phyloP scores from a whole-genome alignment of 2,113 vertebrate genomes.

The Solea solea region DNA sequence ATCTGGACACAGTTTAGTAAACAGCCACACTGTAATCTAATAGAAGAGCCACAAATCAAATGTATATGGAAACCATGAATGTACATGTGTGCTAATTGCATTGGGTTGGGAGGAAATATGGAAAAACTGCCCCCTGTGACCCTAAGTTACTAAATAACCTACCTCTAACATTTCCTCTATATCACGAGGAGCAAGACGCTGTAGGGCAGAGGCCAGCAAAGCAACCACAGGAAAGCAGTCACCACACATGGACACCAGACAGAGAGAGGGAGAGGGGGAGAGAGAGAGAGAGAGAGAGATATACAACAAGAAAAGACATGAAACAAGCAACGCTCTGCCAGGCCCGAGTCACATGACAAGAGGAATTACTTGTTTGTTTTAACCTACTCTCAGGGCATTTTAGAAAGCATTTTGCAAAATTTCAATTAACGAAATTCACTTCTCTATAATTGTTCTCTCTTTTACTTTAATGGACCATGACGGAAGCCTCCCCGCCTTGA shows the following conservation, averaged over 20 bases:
- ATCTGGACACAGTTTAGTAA: conserved; percentile 43
- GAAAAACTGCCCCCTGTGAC: conserved; percentile 52
- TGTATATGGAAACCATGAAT: conserved; percentile 56
- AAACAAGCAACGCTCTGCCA: conserved; percentile 38
- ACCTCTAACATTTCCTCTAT: conserved; percentile 84
- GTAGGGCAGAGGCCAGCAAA: conserved; percentile 68
- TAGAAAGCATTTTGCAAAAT: background rate
- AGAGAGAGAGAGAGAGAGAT: conserved; percentile 55
- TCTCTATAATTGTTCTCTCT: background rate
- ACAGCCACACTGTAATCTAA: conserved; percentile 45
- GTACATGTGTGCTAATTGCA: conserved; percentile 39
- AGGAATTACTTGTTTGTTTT: conserved; percentile 10
- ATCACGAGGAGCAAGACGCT: conserved; percentile 80
- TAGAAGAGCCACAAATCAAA: conserved; percentile 37
- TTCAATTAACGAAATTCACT: conserved; percentile 3
- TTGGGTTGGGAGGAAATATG: conserved; percentile 44
- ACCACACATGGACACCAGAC: conserved; percentile 60
- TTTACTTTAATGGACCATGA: background rate
- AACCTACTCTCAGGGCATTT: conserved; percentile 5
- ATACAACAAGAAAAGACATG: conserved; percentile 39
- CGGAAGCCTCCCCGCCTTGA: background rate
- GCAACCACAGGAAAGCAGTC: conserved; percentile 70
- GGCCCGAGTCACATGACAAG: conserved; percentile 7
- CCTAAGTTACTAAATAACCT: conserved; percentile 65
- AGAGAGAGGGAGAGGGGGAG: conserved; percentile 2